Evolutionary conservation across 2,888 invertebrate genomes (phyloP), one percentile per base, ranked within the genome.

Genomic region (Acanthacorydalis orientalis): DNA sequence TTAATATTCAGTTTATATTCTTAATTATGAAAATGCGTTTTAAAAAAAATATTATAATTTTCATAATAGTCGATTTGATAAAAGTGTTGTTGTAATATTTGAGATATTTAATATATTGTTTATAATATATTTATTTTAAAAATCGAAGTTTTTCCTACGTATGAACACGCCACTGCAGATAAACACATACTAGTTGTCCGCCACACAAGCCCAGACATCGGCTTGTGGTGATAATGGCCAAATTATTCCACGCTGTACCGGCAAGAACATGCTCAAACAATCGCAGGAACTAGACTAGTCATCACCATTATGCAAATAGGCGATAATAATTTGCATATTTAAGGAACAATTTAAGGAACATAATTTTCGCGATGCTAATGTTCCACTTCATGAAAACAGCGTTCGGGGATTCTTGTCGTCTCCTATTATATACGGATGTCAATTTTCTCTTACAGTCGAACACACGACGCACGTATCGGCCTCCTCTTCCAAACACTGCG

Each of bases 261-360:
- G 23, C 23, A 63, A 57, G 60, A 62, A 62, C 60, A 59, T 57
- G 57, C 55, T 57, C 58, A 56, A 56, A 60, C 58, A 62, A 57
- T 59, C 59, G 57, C 58, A 33, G 23, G 39, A 39, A 33, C 39
- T 39, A 46, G 46, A 31, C 46, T 14, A 62, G 43, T 51, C 58
- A 59, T 60, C 57, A 58, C 59, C 60, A 60, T 62, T 64, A 64
- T 65, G 65, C 63, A 64, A 64, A 64, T 62, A 52, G 51, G 51
- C 39, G 23, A 50, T 56, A 53, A 65, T 56, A 54, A 65, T 65
- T 64, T 63, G 64, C 65, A 65, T 65, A 65, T 60, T 63, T 64
- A 60, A 59, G 59, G 61, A 61, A 59, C 61, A 60, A 60, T 63
- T 62, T 59, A 60, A 61, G 59, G 58, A 61, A 60, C 56, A 57